Evolutionary conservation across 2,797 vertebrate species (phyloP).

Genomic region (Kryptolebias ocellatus): DNA sequence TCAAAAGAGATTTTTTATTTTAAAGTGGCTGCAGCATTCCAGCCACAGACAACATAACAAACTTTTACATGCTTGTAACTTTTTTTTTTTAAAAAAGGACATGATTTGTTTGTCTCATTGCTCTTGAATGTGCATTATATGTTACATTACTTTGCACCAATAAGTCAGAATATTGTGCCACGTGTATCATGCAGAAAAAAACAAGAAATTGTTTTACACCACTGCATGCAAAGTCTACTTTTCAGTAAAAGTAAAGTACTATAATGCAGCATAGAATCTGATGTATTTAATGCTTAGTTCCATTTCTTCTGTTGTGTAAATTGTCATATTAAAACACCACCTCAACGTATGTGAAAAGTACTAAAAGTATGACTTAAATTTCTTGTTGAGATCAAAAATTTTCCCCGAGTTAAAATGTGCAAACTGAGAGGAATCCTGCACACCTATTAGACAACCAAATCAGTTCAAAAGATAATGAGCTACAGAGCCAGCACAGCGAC

Average conservation of each 20-base stretch:
- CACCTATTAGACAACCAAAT: conserved; percentile 2
- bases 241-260: not conserved
- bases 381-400: not conserved
- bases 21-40: too few relatives aligned
- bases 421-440: not conserved
- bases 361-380: not conserved
- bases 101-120: too few relatives aligned
- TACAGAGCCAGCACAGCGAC: not conserved
- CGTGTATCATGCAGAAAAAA: too few relatives aligned
- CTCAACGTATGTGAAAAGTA: not conserved
- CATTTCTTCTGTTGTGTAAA: not conserved
- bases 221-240: not conserved
- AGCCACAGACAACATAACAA: too few relatives aligned
- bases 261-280: not conserved
- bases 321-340: not conserved
- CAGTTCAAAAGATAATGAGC: conserved; percentile 6
- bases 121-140: too few relatives aligned
- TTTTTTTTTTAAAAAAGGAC: too few relatives aligned
- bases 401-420: not conserved
- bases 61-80: too few relatives aligned
- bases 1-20: not conserved
- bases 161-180: too few relatives aligned
- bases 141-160: too few relatives aligned
- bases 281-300: not conserved
- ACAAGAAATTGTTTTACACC: too few relatives aligned